phyloP scores from a whole-genome alignment of 2,888 invertebrate genomes.

The Tetranychus truncatus region DNA sequence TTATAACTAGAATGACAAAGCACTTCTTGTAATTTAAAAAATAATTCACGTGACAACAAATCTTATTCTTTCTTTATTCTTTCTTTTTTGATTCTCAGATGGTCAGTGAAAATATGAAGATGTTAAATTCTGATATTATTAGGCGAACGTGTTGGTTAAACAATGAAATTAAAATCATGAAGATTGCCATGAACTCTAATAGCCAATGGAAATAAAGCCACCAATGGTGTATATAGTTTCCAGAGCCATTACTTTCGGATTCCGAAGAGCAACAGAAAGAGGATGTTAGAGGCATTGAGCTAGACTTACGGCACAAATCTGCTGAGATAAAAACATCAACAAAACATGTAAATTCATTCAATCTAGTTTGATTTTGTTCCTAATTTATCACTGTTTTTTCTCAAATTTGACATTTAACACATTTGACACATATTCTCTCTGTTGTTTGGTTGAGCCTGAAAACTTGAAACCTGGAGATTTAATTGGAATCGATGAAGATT shows the following conservation, averaged over 20 bases:
- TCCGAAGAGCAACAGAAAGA: conserved; percentile 86
- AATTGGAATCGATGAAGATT: conserved; percentile 76
- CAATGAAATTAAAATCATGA: conserved; percentile 99
- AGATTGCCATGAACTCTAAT: conserved; percentile 86
- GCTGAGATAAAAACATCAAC: conserved; percentile 99
- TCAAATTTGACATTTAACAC: conserved; percentile 36
- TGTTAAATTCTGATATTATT: conserved; percentile 85
- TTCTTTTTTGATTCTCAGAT: no score
- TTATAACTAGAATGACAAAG: neutral
- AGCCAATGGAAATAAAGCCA: conserved; percentile 95
- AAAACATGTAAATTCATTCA: conserved; percentile 39
- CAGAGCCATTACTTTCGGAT: conserved; percentile 86
- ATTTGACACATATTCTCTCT: conserved; percentile 94
- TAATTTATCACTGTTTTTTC: conserved; percentile 21
- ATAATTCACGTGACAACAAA: neutral
- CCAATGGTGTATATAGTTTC: conserved; percentile 96
- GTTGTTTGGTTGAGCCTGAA: conserved; percentile 91
- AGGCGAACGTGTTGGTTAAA: conserved; percentile 88
- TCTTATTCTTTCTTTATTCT: neutral
- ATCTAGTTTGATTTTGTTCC: conserved; percentile 3
- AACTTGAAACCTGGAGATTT: conserved; percentile 91
- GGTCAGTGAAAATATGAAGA: conserved; percentile 49
- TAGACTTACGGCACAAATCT: conserved; percentile 97
- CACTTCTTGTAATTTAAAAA: neutral
- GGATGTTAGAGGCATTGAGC: conserved; percentile 93